Evolutionary conservation across 2,797 vertebrate genomes (phyloP), one percentile per base, ranked within the genome.

Genomic region (Emys orbicularis): DNA sequence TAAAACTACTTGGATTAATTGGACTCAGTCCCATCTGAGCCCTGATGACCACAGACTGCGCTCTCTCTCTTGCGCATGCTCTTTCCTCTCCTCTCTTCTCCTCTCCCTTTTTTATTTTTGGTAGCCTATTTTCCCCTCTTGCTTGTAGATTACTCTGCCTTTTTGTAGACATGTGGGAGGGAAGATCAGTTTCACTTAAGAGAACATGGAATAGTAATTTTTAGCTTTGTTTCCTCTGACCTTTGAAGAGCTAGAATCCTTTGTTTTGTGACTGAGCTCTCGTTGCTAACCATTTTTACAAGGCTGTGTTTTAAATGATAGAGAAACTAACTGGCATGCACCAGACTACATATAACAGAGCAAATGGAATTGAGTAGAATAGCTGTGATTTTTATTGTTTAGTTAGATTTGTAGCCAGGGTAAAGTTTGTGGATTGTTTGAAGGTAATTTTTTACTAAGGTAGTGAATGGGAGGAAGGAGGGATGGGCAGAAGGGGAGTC

Each of bases 101-200:
- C 44, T 44, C 65, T 83, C 23, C 90, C 54, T 50, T 92, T 89
- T 92, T 49, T 47, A 57, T 90, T 97, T 95, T 97, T 97, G 97
- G 97, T 97, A 97, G 97, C 81, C 90, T 97, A 87, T 97, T 96
- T 96, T 95, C 92, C 95, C 93, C 88, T 93, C 96, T 97, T 94
- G 89, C 96, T 96, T 81, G 96, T 98, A 95, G 94, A 97, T 88
- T 88, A 90, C 81, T 44, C 44, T 93, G 97, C 97, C 97, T 97
- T 99, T 98, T 98, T 98, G 98, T 98, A 98, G 98, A 98, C 97
- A 95, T 97, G 96, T 96, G 97, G 95, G 81, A 97, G 93, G 93
- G 87, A 96, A 96, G 97, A 95, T 98, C 98, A 96, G 98, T 98
- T 98, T 99, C 99, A 99, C 98, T 99, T 99, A 99, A 99, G 98